Evolutionary conservation across 92 coral and sea anemone genomes (phyloP), one percentile per base, ranked within the genome.

Genomic region (Desmophyllum pertusum): DNA sequence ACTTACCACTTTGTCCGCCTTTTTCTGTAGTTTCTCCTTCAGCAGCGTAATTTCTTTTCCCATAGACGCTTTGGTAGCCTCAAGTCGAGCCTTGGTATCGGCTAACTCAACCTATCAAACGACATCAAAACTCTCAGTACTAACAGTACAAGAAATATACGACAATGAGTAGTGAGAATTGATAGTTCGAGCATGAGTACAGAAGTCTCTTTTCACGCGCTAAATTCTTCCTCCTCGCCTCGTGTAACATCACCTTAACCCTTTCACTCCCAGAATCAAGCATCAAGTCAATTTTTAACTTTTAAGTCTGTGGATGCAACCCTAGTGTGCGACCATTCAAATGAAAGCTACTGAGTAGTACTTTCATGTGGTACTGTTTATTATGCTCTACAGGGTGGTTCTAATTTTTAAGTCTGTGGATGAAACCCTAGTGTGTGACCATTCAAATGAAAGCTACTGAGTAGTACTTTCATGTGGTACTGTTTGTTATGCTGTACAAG

Each of bases 1-100:
- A 75, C 95, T 89, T 62, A 97, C 99, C 81, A 87, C 57, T 88
- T 97, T 97, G 8, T 94, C 98, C 0, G 97, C 80, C 78, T 97
- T 95, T 71, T 91, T 95, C 79, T 90, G 95, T 25, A 97, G 85
- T 75, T 97, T 95, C 61, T 89, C 94, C 64, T 93, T 92, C 43
- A 92, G 67, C 52, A 85, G 66, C 14, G 92, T 88, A 5, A 94
- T 84, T 85, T 97, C 99, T 65, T 89, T 97, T 29, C 90, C 90
- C 70, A 93, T 90, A 1, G 98, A 77, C 27, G 92, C 83, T 51
- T 82, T 85, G 6, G 83, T 70, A 0, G 97, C 95, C 59, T 97
- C 98, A 5, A 97, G 76, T 3, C 90, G 98, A 35, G 98, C 94
- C 80, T 91, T 97, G 37, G 98, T 91, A 70, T 93, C 95, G 13